Percentiles rank a stretch among this genome's conserved stretches.
Evolutionary conservation across 2,888 invertebrate species (phyloP).

Genomic region (Meteorus cinctellus): DNA sequence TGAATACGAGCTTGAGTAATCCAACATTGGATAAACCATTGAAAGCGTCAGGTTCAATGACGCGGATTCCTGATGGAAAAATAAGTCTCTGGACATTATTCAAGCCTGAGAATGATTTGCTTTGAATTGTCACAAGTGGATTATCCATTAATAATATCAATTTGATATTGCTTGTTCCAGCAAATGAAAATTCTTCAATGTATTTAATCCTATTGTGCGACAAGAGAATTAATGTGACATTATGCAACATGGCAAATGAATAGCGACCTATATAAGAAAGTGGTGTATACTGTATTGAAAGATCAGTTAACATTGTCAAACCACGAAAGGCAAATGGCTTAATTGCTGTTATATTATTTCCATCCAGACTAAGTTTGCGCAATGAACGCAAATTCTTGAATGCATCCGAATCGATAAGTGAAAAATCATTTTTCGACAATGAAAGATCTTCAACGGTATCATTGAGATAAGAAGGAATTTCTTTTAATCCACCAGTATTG

Average conservation of each 20-base stretch:
- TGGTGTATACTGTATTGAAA: slow-evolving; percentile 91
- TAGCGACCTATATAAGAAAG: slow-evolving; percentile 86
- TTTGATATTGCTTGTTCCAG: slow-evolving; percentile 88
- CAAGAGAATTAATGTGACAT: slow-evolving; percentile 82
- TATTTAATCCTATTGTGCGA: slow-evolving; percentile 83
- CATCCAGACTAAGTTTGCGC: slow-evolving; percentile 88
- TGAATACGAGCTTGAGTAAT: slow-evolving; percentile 85
- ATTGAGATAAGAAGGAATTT: slow-evolving; percentile 86
- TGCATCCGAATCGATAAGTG: slow-evolving; percentile 86
- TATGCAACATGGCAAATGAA: slow-evolving; percentile 89
- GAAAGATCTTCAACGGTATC: slow-evolving; percentile 88
- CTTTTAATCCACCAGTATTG: slow-evolving; percentile 87
- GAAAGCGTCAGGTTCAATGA: slow-evolving; percentile 87
- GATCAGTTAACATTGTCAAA: slow-evolving; percentile 83
- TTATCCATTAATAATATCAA: slow-evolving; percentile 89
- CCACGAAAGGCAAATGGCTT: slow-evolving; percentile 91
- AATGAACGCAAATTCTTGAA: slow-evolving; percentile 87
- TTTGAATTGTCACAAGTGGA: slow-evolving; percentile 85
- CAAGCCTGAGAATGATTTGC: slow-evolving; percentile 88
- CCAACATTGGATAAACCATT: slow-evolving; percentile 88
- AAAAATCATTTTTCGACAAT: slow-evolving; percentile 89
- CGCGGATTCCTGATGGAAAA: slow-evolving; percentile 85
- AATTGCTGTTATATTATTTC: slow-evolving; percentile 89
- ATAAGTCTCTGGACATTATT: slow-evolving; percentile 88
- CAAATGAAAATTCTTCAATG: slow-evolving; percentile 86